A percentile compares a stretch with the other conserved stretches of the same genome.
phyloP scores from a whole-genome alignment of 1,140 invertebrate genomes.

The Thaumatotibia leucotreta region DNA sequence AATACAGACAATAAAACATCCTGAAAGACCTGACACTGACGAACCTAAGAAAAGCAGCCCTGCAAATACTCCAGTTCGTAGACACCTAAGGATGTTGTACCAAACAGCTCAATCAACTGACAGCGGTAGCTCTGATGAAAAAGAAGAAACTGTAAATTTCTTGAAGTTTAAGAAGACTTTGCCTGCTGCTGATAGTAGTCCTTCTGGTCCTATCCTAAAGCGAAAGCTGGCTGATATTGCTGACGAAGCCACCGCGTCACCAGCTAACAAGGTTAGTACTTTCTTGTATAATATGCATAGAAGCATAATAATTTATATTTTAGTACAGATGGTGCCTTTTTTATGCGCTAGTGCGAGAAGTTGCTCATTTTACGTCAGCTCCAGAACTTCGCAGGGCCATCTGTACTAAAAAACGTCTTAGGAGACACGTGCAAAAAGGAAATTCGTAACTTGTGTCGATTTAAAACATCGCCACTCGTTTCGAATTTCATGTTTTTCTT shows the following conservation, averaged over 20 bases:
- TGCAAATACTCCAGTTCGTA: constrained; percentile 40
- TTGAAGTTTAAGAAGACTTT: constrained; percentile 76
- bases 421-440: too few relatives aligned
- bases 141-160: constrained; percentile 60
- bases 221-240: constrained; percentile 75
- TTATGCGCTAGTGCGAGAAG: too few relatives aligned
- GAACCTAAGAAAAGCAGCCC: constrained; percentile 45
- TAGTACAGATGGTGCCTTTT: too few relatives aligned
- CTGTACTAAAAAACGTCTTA: too few relatives aligned
- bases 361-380: too few relatives aligned
- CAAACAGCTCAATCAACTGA: constrained; percentile 27
- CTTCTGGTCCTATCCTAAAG: constrained; percentile 83
- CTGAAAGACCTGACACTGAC: constrained; percentile 46
- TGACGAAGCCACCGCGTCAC: constrained; percentile 77
- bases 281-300: too few relatives aligned
- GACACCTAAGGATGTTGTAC: constrained; percentile 60
- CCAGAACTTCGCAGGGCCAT: too few relatives aligned
- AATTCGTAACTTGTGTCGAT: too few relatives aligned
- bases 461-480: too few relatives aligned
- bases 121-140: constrained; percentile 1
- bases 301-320: too few relatives aligned
- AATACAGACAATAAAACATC: constrained; percentile 33
- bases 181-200: constrained; percentile 80
- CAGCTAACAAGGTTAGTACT: constrained; percentile 79
- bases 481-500: too few relatives aligned